Base-by-base conservation (phyloP, 1,140 invertebrate genomes). In the Drosophila subpulchrella region DNA sequence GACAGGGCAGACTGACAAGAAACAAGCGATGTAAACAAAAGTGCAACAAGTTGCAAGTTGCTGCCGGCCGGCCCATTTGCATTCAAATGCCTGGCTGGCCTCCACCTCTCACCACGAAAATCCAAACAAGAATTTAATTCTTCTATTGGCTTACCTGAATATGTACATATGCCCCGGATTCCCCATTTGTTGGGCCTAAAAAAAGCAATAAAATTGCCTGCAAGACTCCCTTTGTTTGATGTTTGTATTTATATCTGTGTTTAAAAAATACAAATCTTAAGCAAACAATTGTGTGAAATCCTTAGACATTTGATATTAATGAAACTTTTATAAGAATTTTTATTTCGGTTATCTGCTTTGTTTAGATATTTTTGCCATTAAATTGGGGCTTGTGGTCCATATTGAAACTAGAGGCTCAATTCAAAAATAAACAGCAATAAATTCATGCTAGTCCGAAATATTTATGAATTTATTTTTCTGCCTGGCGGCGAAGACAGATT, bases 21-120 rank as follows among this genome's bases (percentile, higher is more conserved):
- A 47, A 41, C 44, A 38, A 42, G 17, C n/a, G 44, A 46, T 74
- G 72, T 80, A 80, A 80, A 80, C 66, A 72, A 65, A 77, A 58
- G 15, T 78, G 57, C 34, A 74, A 77, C 75, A 77, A 77, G 72
- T 75, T 68, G 67, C 75, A 78, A 53, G 58, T 50, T 53, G 77
- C 13, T 27, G 76, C 34, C 58, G 51, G 56, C 53, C 11, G 38
- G 42, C 36, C 62, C 63, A 70, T 47, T 32, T 70, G 66, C 63
- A 70, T 47, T 32, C 66, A 70, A 70, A 62, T 70, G 66, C n/a
- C 13, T 39, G 34, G 27, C n/a, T 70, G 36, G 50, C 53, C 63
- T 50, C 61, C 34, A 53, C 44, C 39, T 42, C 38, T 41, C 62
- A 36, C 48, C 47, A 47, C 24, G 10, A 48, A 55, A 56, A 53